Evolutionary conservation across 1,140 invertebrate species (phyloP).

Genomic region (Aphelenchoides besseyi): DNA sequence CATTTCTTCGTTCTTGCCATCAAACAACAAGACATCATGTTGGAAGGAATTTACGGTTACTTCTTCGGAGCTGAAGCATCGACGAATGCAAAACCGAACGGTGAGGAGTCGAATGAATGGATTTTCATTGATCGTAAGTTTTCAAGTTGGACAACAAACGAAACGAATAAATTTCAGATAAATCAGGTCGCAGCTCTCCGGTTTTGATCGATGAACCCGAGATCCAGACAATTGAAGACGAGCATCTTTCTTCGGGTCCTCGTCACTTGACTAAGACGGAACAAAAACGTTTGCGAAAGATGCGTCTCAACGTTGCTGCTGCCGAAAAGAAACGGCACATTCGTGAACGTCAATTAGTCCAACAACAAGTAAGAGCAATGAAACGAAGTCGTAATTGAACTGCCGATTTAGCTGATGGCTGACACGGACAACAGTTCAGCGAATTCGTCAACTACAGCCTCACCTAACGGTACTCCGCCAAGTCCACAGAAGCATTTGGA

Average conservation of each 20-base stretch:
- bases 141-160: not conserved
- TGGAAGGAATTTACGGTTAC: slow-evolving; percentile 12
- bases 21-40: not conserved
- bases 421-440: not conserved
- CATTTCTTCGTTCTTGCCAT: slow-evolving; percentile 4
- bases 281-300: not conserved
- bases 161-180: not conserved
- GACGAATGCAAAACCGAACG: not conserved
- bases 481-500: not conserved
- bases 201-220: slow-evolving; percentile 5
- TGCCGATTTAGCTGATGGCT: not conserved
- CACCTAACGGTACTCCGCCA: not conserved
- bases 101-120: slow-evolving; percentile 4
- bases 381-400: not conserved
- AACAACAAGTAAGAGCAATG: not conserved
- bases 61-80: slow-evolving; percentile 14
- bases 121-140: slow-evolving; percentile 15
- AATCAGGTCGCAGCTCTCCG: slow-evolving; percentile 20
- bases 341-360: not conserved
- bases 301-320: not conserved
- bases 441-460: not conserved
- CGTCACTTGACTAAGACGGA: not conserved
- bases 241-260: not conserved
- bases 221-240: not conserved
- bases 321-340: not conserved